Base-by-base conservation (phyloP, 1,140 invertebrate genomes). In the Brachionus asplanchnoidis region DNA sequence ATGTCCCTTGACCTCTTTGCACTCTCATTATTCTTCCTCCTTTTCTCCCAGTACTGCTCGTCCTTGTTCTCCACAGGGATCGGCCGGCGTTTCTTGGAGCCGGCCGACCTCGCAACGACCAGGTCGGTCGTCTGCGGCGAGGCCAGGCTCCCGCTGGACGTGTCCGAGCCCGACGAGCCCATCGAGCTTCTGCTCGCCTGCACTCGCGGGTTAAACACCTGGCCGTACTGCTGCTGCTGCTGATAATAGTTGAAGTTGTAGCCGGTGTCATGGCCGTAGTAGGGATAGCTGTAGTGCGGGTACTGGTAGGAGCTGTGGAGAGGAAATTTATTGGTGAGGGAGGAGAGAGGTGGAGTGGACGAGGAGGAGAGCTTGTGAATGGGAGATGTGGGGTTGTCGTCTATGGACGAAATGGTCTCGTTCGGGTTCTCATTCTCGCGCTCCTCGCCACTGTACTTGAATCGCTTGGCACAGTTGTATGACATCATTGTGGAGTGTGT, bases 11-110 rank as follows among this genome's bases (percentile, higher is more conserved):
- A 90, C 56, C 88, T 85, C 85, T 90, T 90, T 12, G 90, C 90
- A 11, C 89, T 89, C 79, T 90, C 89, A 75, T 90, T 90, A 85
- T 90, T 90, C 80, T 90, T 89, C 84, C 88, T 87, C n/a, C 90
- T 85, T 68, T 89, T 88, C 75, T 90, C 89, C 89, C 88, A 89
- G 79, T 90, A 90, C 11, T 75, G n/a, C 14, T 86, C 86, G 84
- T 90, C 90, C 85, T 89, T 90, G 26, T 87, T 85, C 50, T 88
- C 87, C 3, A 87, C 87, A n/a, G 87, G 88, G n/a, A 86, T 75
- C 14, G 86, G 86, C 56, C 86, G 50, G 50, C 88, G 85, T 85
- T 89, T 89, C 68, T 88, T 88, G 20, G 14, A 12, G 3, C 9
- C 66, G n/a, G 3, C 32, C 2, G 23, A 3, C n/a, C 14, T 68